phyloP scores from a whole-genome alignment of 2,113 vertebrate genomes.

The Turdus rufiventris region DNA sequence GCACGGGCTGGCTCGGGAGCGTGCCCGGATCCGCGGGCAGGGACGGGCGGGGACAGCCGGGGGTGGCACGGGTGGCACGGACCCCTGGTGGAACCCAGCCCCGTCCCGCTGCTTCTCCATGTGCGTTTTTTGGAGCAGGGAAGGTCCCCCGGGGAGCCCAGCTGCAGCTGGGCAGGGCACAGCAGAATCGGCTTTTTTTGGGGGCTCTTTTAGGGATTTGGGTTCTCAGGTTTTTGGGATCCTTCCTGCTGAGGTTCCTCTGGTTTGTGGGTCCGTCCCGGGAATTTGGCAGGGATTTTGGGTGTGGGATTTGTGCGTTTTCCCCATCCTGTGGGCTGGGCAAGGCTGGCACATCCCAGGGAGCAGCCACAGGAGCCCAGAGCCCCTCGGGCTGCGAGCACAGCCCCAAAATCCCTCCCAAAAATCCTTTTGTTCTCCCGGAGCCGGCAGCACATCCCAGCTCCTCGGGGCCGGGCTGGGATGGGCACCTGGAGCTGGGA shows the following conservation, averaged over 20 bases:
- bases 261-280: rapidly evolving
- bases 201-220: neutral
- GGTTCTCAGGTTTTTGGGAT: neutral
- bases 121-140: neutral
- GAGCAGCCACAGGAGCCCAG: rapidly evolving
- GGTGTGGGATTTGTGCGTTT: neutral
- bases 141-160: neutral
- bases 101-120: neutral
- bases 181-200: neutral
- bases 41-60: neutral
- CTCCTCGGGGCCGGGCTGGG: neutral
- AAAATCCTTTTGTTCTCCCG: neutral
- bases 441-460: neutral
- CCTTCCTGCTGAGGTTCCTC: rapidly evolving
- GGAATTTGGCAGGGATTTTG: neutral
- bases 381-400: neutral
- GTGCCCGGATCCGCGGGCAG: neutral
- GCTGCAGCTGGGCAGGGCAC: neutral
- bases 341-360: neutral
- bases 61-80: neutral
- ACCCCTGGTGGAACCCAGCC: neutral
- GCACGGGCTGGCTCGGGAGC: neutral
- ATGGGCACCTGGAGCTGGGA: constrained; percentile 11
- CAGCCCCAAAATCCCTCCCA: neutral
- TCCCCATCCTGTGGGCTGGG: neutral